A percentile compares a stretch with the other conserved stretches of the same genome.
These are phyloP conservation scores for Leiothrix lutea DNA, from an alignment of 2,113 vertebrate species.

Conservation along the genomic window DNA sequence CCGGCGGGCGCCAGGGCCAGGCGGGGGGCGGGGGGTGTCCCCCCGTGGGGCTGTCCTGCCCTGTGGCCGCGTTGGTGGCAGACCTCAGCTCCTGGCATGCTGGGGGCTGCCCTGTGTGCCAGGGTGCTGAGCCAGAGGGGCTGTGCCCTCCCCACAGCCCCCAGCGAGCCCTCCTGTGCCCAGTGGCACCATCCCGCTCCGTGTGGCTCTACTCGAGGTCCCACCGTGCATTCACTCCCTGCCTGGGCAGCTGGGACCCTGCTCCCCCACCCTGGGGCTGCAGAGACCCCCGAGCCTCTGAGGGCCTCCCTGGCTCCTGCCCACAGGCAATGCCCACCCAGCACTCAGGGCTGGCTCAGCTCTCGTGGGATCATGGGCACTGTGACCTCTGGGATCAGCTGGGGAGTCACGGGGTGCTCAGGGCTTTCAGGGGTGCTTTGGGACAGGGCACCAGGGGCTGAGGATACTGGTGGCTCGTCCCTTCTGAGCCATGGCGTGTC, in stretches of 20 bases:
- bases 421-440: not conserved
- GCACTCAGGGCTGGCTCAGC: fast-evolving
- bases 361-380: not conserved
- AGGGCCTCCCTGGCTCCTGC: not conserved
- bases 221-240: fast-evolving
- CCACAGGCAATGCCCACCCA: fast-evolving
- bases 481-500: fast-evolving
- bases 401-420: fast-evolving
- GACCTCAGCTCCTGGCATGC: not conserved
- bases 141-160: not conserved
- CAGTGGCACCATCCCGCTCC: fast-evolving
- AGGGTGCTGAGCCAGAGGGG: fast-evolving
- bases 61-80: fast-evolving
- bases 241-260: no score
- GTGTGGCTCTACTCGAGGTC: fast-evolving
- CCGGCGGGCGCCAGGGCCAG: not conserved
- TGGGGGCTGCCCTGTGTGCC: not conserved
- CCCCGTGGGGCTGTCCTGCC: not conserved
- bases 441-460: fast-evolving
- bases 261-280: not conserved
- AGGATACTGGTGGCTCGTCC: fast-evolving
- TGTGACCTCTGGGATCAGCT: fast-evolving
- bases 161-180: not conserved
- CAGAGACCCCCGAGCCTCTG: not conserved
- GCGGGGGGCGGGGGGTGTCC: not conserved